A percentile compares a stretch with the other conserved stretches of the same genome.
phyloP scores from a whole-genome alignment of 2,113 vertebrate genomes.

The Typhlomys cinereus region DNA sequence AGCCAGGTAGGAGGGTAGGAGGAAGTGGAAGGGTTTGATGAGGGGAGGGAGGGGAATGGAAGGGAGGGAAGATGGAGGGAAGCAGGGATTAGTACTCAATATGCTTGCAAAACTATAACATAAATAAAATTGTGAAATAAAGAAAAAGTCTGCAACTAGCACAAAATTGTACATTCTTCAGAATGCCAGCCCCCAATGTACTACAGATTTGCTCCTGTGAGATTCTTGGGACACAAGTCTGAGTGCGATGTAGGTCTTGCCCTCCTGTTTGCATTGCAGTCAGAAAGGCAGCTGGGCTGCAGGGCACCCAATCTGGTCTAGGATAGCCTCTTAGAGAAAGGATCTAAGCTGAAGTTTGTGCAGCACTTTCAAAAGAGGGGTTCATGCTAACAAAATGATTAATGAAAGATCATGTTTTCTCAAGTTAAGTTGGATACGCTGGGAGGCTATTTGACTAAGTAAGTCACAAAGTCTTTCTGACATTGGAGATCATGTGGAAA shows the following conservation, averaged over 20 bases:
- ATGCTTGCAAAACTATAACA: too few relatives aligned
- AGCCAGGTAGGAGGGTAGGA: too few relatives aligned
- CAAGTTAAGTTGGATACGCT: background rate
- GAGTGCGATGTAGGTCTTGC: background rate
- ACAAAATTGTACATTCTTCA: background rate
- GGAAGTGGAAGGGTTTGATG: too few relatives aligned
- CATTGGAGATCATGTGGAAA: background rate
- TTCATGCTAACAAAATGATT: background rate
- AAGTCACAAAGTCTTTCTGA: background rate
- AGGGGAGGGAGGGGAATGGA: too few relatives aligned
- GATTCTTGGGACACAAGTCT: background rate
- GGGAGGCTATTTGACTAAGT: background rate
- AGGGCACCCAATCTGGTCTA: too few relatives aligned
- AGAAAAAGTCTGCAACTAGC: background rate
- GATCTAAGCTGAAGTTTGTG: rapidly evolving
- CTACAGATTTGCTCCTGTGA: background rate
- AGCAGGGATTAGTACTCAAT: too few relatives aligned
- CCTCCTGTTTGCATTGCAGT: background rate
- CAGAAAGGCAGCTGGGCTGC: background rate
- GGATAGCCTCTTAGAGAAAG: background rate
- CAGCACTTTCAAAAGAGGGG: background rate
- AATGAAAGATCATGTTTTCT: background rate
- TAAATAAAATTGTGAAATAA: too few relatives aligned
- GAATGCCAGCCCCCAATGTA: background rate
- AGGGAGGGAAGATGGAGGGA: too few relatives aligned